Percentiles rank a stretch among this genome's conserved stretches.
phyloP scores from a whole-genome alignment of 1,140 invertebrate species.

The Dolichoris vasculosae region DNA sequence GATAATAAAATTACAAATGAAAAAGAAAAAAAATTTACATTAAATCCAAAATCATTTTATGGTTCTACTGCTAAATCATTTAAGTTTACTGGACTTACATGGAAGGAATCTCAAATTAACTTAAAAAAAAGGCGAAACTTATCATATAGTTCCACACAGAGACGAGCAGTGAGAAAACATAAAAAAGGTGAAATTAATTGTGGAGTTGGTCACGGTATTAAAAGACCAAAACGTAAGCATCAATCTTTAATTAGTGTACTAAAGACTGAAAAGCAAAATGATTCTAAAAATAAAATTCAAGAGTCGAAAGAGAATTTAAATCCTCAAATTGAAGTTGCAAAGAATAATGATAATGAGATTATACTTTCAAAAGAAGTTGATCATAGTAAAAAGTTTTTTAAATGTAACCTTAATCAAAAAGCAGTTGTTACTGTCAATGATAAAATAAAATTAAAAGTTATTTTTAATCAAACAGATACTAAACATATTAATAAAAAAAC shows the following conservation, averaged over 20 bases:
- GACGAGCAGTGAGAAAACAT: slow-evolving; percentile 50
- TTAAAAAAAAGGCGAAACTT: slow-evolving; percentile 60
- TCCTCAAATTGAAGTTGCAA: background rate
- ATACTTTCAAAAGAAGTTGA: slow-evolving; percentile 53
- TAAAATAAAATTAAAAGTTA: slow-evolving; percentile 57
- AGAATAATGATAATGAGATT: slow-evolving; percentile 8
- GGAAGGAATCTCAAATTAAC: slow-evolving; percentile 43
- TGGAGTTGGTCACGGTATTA: slow-evolving; percentile 68
- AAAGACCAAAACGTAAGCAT: slow-evolving; percentile 63
- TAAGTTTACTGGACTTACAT: slow-evolving; percentile 46
- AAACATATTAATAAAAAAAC: slow-evolving; percentile 43
- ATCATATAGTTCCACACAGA: slow-evolving; percentile 43
- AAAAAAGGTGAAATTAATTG: slow-evolving; percentile 65
- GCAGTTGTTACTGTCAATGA: slow-evolving; percentile 56
- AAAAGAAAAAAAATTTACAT: slow-evolving; percentile 54
- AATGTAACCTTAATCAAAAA: slow-evolving; percentile 61
- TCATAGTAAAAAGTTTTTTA: slow-evolving; percentile 67
- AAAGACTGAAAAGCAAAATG: slow-evolving; percentile 12
- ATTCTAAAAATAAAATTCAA: background rate
- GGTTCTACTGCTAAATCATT: slow-evolving; percentile 41
- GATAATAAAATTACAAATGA: slow-evolving; percentile 55
- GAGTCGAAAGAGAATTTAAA: slow-evolving; percentile 14
- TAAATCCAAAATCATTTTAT: slow-evolving; percentile 67
- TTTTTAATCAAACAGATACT: slow-evolving; percentile 48
- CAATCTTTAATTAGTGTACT: slow-evolving; percentile 22